Base-by-base conservation (phyloP, 2,113 vertebrate species). In the Ariopsis seemanni region DNA sequence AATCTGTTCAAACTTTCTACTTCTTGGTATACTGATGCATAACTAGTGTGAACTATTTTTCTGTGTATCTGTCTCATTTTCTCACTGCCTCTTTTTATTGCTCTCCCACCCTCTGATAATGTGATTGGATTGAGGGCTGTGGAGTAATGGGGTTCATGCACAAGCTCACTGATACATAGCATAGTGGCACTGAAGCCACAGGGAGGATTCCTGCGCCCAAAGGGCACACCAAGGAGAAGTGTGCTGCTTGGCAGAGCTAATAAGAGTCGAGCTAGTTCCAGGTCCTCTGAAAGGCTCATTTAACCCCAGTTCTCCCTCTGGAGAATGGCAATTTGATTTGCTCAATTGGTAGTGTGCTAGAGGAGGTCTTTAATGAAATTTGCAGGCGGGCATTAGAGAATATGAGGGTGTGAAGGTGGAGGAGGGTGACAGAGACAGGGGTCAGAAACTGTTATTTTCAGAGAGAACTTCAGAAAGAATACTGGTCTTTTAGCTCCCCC, bases 211-310 rank as follows among this genome's bases (percentile, higher is more conserved):
- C 65, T 62, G 81, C 88, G 93, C 90, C 90, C 87, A 93, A 92
- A 94, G 93, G 93, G 91, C 90, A 92, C 18, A 34, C 67, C 90
- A 92, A 95, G 92, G 93, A 91, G 89, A 92, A 92, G 91, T 91
- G 92, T 92, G 91, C 91, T 71, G 85, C 83, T 88, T 92, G 91
- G 92, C 91, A 81, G 88, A 93, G 93, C 93, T 92, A 93, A 92
- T 93, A 93, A 92, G 92, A 92, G 85, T 91, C 89, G 90, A 90
- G 75, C 86, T 34, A 55, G 72, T 85, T 93, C 92, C 91, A 92
- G 92, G 92, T 90, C 90, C 90, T 88, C 62, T 92, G 83, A 94
- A 94, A 94, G 93, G 90, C 84, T 93, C 92, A 92, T 94, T 95
- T 93, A 93, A 93, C 93, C 91, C 89, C 1, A 79, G 86, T 92